Evolutionary conservation across 2,888 invertebrate genomes (phyloP), one percentile per base, ranked within the genome.

Genomic region (Prosopocoilus inquinatus): DNA sequence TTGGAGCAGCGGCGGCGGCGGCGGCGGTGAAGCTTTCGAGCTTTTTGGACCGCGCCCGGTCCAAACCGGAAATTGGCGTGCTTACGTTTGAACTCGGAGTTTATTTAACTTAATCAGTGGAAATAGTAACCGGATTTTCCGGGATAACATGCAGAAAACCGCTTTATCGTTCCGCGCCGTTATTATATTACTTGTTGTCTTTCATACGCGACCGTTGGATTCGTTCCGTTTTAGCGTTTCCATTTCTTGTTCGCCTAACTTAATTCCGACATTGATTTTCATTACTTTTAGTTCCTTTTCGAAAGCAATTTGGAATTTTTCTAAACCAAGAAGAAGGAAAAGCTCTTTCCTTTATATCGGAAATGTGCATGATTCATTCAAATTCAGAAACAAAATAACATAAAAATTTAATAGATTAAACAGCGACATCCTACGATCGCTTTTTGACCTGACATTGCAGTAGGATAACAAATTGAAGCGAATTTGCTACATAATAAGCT

Each of bases 101-200:
- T 59, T 57, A 49, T 56, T 55, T 62, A 58, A 62, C 58, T 53
- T 55, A 48, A 62, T 62, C 52, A 60, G 59, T 47, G 43, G 46
- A 57, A 60, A 61, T 59, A 51, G 51, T 59, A 61, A 61, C 52
- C 16, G 52, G 57, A 53, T 61, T 61, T 61, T 53, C 54, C 53
- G 53, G 54, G 55, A 61, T 61, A 59, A 61, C 59, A 59, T 54
- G 55, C 53, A 61, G 59, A 56, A 57, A 61, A 61, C 59, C 35
- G 33, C 16, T 33, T 47, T 47, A 47, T 35, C 33, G 47, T 47
- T 47, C 35, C 47, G 35, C 47, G 35, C 4, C 47, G 33, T 33
- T 35, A 47, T 47, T 47, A 12, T 13, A n/a, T 34, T 53, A 53
- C 48, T 47, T 35, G 53, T 11, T 35, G 34, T 53, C 53, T 43